A percentile compares a stretch with the other conserved stretches of the same genome.
These are phyloP conservation scores for Chaenodraco wilsoni DNA, from an alignment of 2,797 vertebrate genomes.

Conservation along the genomic window DNA sequence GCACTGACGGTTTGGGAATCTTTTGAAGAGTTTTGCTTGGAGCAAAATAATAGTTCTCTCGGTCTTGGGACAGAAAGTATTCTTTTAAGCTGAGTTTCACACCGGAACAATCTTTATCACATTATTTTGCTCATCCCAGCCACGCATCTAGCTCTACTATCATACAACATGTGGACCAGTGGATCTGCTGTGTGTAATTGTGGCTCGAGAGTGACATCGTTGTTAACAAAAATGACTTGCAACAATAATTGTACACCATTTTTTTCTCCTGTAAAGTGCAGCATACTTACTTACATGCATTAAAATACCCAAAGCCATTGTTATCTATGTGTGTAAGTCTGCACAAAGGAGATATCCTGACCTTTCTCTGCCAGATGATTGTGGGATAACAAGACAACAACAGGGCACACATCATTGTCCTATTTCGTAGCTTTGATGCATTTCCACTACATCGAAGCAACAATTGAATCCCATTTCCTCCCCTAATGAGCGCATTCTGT, in stretches of 20 bases:
- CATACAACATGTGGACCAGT: not conserved
- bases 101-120: not conserved
- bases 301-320: not conserved
- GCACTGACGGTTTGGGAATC: constrained; percentile 4
- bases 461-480: not conserved
- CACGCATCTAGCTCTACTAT: not conserved
- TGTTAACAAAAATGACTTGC: not conserved
- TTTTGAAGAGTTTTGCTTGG: not conserved
- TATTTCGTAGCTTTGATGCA: not conserved
- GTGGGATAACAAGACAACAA: not conserved
- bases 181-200: not conserved
- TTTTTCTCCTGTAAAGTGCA: not conserved
- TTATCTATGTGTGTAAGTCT: not conserved
- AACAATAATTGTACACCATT: not conserved
- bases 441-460: not conserved
- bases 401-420: not conserved
- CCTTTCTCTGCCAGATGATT: not conserved
- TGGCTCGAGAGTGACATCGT: not conserved
- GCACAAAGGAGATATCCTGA: not conserved
- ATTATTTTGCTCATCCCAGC: not conserved
- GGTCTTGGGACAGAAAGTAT: not conserved
- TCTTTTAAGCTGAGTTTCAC: not conserved
- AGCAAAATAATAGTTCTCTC: not conserved
- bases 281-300: not conserved
- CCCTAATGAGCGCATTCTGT: not conserved